Evolutionary conservation across 2,888 invertebrate species (phyloP).

Genomic region (Sinohyriopsis cumingii): DNA sequence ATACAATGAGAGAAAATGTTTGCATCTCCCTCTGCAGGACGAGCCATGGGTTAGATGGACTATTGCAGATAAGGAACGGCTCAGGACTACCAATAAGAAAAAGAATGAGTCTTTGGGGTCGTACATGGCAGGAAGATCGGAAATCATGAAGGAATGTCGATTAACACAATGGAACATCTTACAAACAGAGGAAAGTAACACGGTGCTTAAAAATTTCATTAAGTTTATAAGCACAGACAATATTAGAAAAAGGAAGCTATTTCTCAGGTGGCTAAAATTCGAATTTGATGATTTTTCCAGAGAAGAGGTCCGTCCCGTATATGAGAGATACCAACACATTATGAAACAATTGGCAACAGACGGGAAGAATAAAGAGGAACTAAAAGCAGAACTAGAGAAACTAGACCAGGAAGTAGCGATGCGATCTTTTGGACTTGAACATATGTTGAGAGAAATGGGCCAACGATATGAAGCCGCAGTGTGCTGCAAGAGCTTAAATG

Average conservation of each 20-base stretch:
- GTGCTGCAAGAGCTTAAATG: not conserved
- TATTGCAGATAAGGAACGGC: no score
- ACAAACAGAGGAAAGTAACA: not conserved
- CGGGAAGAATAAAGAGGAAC: not conserved
- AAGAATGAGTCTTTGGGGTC: no score
- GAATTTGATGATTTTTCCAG: not conserved
- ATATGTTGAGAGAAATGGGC: constrained; percentile 20
- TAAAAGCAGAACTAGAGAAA: not conserved
- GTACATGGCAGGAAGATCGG: no score
- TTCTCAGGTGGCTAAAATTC: constrained; percentile 1
- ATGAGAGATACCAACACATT: not conserved
- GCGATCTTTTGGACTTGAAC: constrained; percentile 14
- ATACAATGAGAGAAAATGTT: no score
- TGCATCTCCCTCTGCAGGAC: no score
- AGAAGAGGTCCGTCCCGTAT: not conserved
- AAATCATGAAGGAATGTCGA: not conserved
- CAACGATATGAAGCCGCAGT: constrained; percentile 13
- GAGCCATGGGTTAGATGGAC: no score
- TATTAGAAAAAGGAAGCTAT: not conserved
- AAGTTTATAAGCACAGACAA: not conserved
- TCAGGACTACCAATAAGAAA: no score
- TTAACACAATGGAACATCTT: not conserved
- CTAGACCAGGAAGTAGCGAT: constrained; percentile 5
- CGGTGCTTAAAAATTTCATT: not conserved
- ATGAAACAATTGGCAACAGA: not conserved